These are phyloP conservation scores for Dromococcyx pavoninus DNA, from an alignment of 2,797 vertebrate species.

Conservation along the genomic window DNA sequence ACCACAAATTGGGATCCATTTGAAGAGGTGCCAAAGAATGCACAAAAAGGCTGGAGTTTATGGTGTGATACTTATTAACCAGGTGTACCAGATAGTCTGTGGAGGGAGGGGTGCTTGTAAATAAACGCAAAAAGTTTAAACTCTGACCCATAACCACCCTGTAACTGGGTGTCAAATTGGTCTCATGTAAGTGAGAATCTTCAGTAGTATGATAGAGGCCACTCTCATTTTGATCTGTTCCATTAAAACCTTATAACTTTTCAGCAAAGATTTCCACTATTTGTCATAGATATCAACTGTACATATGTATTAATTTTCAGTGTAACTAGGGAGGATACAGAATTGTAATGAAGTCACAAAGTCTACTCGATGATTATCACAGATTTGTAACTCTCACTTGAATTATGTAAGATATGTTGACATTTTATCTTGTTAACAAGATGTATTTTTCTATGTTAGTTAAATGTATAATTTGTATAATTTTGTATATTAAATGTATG, in stretches of 20 bases:
- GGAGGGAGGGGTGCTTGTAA: slow-evolving; percentile 9
- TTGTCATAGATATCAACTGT: slow-evolving; percentile 20
- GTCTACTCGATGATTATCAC: slow-evolving; percentile 53
- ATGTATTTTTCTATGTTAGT: slow-evolving; percentile 81
- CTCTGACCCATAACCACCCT: neutral
- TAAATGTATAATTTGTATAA: slow-evolving; percentile 79
- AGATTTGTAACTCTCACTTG: slow-evolving; percentile 58
- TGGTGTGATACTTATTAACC: neutral
- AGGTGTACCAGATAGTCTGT: neutral
- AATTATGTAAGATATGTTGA: slow-evolving; percentile 68
- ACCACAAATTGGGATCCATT: neutral
- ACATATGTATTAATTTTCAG: slow-evolving; percentile 29
- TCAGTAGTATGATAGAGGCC: neutral
- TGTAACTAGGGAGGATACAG: slow-evolving; percentile 19
- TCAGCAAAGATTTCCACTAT: neutral
- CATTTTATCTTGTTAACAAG: slow-evolving; percentile 76
- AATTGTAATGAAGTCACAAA: slow-evolving; percentile 4
- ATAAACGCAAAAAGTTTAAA: slow-evolving; percentile 19
- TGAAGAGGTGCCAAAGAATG: slow-evolving; percentile 18
- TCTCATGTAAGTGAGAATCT: neutral
- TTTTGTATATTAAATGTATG: slow-evolving; percentile 78
- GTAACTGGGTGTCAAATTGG: neutral
- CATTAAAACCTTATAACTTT: neutral
- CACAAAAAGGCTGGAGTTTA: neutral
- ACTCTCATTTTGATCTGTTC: neutral